Percentiles rank a stretch among this genome's conserved stretches.
phyloP scores from a whole-genome alignment of 2,888 invertebrate species.

The Watsonalla cultraria region DNA sequence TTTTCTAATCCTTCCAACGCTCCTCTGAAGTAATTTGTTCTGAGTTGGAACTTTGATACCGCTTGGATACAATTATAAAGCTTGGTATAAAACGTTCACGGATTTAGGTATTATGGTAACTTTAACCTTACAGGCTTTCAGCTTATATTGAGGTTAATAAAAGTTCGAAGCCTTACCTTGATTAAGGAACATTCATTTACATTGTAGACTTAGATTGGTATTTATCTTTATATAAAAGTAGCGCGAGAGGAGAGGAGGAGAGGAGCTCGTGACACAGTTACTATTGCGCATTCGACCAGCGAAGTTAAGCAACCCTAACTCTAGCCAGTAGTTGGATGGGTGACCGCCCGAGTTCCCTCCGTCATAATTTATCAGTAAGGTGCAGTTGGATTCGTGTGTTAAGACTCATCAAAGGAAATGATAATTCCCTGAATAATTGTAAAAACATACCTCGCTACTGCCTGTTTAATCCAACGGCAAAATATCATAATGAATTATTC shows the following conservation, averaged over 20 bases:
- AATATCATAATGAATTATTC: conserved; percentile 18
- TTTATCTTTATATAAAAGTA: too few relatives aligned
- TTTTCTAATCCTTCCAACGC: conserved; percentile 4
- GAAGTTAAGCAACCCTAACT: too few relatives aligned
- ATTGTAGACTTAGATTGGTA: too few relatives aligned
- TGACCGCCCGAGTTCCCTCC: too few relatives aligned
- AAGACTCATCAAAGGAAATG: neutral
- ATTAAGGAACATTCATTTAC: too few relatives aligned
- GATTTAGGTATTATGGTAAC: neutral
- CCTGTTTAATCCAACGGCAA: conserved; percentile 8
- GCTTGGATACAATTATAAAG: conserved; percentile 1
- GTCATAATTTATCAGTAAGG: too few relatives aligned
- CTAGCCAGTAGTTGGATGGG: too few relatives aligned
- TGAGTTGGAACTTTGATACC: neutral
- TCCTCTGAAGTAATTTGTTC: conserved; percentile 2
- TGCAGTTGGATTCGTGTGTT: too few relatives aligned
- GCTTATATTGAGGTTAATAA: neutral
- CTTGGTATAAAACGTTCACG: conserved; percentile 1
- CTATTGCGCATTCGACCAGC: too few relatives aligned
- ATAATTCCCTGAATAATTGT: conserved; percentile 1
- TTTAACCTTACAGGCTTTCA: neutral
- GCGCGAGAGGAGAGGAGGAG: too few relatives aligned
- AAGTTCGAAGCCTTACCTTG: too few relatives aligned
- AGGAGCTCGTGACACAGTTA: too few relatives aligned
- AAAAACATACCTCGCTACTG: neutral